These are phyloP conservation scores for Polyergus mexicanus DNA, from an alignment of 1,140 invertebrate species.

Conservation along the genomic window DNA sequence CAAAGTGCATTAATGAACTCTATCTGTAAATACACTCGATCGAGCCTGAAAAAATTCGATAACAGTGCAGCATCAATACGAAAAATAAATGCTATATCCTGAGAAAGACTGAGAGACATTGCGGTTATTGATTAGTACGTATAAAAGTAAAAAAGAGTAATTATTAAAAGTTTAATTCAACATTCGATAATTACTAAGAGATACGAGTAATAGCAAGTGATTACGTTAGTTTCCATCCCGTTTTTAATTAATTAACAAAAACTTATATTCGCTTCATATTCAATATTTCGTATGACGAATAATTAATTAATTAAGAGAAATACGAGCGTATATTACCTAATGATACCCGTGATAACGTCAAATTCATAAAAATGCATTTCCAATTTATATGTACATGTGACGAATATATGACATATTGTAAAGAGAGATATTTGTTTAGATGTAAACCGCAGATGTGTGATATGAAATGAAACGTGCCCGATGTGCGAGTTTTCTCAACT, in stretches of 20 bases:
- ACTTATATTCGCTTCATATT: background rate
- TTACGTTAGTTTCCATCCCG: background rate
- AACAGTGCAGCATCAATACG: slow-evolving; percentile 25
- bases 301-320: slow-evolving; percentile 55
- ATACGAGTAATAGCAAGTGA: slow-evolving; percentile 27
- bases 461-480: slow-evolving; percentile 37
- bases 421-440: slow-evolving; percentile 30
- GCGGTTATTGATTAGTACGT: slow-evolving; percentile 47
- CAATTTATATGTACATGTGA: slow-evolving; percentile 10
- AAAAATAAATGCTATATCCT: slow-evolving; percentile 16
- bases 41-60: slow-evolving; percentile 57
- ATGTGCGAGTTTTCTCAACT: slow-evolving; percentile 38
- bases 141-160: slow-evolving; percentile 18
- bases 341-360: slow-evolving; percentile 12
- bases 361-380: slow-evolving; percentile 3
- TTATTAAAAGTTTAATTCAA: slow-evolving; percentile 39
- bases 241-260: slow-evolving; percentile 57
- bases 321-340: slow-evolving; percentile 27
- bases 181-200: slow-evolving; percentile 27
- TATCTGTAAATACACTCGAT: slow-evolving; percentile 55
- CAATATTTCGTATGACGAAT: slow-evolving; percentile 19
- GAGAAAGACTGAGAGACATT: slow-evolving; percentile 40
- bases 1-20: slow-evolving; percentile 63
- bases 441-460: slow-evolving; percentile 49
- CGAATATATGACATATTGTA: background rate